Base-by-base conservation (phyloP, 2,888 invertebrate species). In the Orthosia incerta region DNA sequence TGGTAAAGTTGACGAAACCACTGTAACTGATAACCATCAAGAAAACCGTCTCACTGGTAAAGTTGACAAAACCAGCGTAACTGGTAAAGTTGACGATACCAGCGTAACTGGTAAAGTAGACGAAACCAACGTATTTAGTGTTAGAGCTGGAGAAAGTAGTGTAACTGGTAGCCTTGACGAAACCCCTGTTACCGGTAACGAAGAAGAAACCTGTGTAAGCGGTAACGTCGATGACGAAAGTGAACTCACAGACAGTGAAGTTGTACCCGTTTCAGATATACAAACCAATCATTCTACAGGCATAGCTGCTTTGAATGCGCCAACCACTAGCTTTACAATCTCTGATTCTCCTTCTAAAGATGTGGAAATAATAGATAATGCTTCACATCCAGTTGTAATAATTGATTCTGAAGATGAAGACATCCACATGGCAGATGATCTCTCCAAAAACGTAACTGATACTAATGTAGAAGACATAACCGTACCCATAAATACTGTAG, bases 331-430 rank as follows among this genome's bases (percentile, higher is more conserved):
- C 1, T n/a, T 13, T 16, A 26, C 26, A 60, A 26, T 51, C 39
- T 46, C 26, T 3, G 18, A 62, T 50, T 18, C 45, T 9, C 31
- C n/a, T 2, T 16, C 45, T 20, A 55, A 82, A n/a, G 76, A 79
- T 20, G 23, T 69, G 26, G 64, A 81, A 75, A 80, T 67, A 57
- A 74, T 67, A 63, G 67, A 75, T 3, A 51, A 39, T 16, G 20
- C 0, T 57, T 12, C 57, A 46, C 45, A 56, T 18, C 53, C 79
- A 13, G 26, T 80, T n/a, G 18, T 70, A 0, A 65, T 82, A 18
- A 45, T 51, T 20, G 77, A 76, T 62, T 82, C 79, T 26, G 76
- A 76, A 23, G 78, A 81, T n/a, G 65, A 74, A 0, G 48, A 70
- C 31, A 59, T 61, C 23, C 23, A 26, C 50, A 61, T 16, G 20